Evolutionary conservation across 2,113 vertebrate genomes (phyloP), one percentile per base, ranked within the genome.

Genomic region (Rhipidura dahli): DNA sequence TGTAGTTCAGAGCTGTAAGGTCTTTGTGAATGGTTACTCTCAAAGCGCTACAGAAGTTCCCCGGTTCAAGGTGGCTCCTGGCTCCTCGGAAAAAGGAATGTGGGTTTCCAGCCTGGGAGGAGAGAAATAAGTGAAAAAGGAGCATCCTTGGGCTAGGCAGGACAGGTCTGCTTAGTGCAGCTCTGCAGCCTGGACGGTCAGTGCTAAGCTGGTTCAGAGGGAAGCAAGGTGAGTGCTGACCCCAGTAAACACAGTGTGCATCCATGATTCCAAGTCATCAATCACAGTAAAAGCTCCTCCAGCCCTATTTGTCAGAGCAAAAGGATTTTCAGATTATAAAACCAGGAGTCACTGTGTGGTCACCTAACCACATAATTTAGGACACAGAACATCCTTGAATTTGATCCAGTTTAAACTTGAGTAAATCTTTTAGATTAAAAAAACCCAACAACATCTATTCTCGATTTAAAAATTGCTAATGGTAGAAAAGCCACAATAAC

Each of bases 1-100:
- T 94, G 91, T 97, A 97, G 93, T 96, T 96, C 92, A 96, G 82
- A 96, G 92, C 90, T 88, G 92, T 93, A 49, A 96, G 88, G 90
- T 96, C 94, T 97, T 96, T 96, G 90, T 94, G 92, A 94, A 96
- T 93, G 71, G 92, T 96, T 96, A 96, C 93, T 96, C 95, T 93
- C 92, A 97, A 86, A 94, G 91, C 63, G 75, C 84, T 97, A 95
- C 95, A 95, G 91, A 97, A 90, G 96, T 93, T 97, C 63, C 90
- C 92, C 31, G 83, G 88, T 54, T 96, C 96, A 86, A 96, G 90
- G 82, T 94, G 94, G 90, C 30, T 96, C 60, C 92, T 94, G 90
- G 93, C 83, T 96, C 93, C 92, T 94, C 79, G 90, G 88, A 96
- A 96, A 97, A 96, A 94, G 90, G 89, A 92, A 64, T 95, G 90